Base-by-base conservation (phyloP, 2,888 invertebrate species). In the Psylliodes chrysocephalus region DNA sequence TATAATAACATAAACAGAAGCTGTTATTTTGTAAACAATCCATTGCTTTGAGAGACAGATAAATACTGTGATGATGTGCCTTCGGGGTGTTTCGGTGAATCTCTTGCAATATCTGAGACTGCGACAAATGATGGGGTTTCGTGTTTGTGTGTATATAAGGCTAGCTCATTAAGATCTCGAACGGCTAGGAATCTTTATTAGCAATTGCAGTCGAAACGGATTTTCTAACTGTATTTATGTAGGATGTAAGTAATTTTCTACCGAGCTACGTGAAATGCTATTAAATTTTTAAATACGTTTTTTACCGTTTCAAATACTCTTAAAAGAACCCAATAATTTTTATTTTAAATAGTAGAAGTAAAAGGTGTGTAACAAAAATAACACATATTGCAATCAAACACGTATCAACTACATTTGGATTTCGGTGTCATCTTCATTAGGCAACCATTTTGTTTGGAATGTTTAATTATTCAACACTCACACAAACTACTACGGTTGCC, bases 1-100 rank as follows among this genome's bases (percentile, higher is more conserved):
- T 22, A 25, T 46, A 46, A 46, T 46, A 46, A 46, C 46, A 22
- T 46, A 46, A 46, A 46, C 46, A 46, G 46, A 22, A 46, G 46
- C 46, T 46, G 14, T 46, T 46, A 46, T 46, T 46, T 46, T 12
- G 46, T 46, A 46, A 46, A 46, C n/a, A 46, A 22, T 22, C 8
- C 6, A 46, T 19, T 2, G 22, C 46, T 46, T 46, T 46, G 46
- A 46, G 46, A 46, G 46, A 46, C 46, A 22, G 46, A 10, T 46
- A 46, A 46, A 46, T 22, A 22, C 46, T 7, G 46, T 12, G 10
- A 14, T 8, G 46, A 46, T 46, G 22, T 46, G 46, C 46, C 46
- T 22, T 46, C 15, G n/a, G 22, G 46, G 46, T 2, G n/a, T 46
- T 19, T 22, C 4, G 14, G 22, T 12, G 46, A 22, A 22, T 46